phyloP scores from a whole-genome alignment of 2,888 invertebrate genomes.

The Stegana nigrithorax region DNA sequence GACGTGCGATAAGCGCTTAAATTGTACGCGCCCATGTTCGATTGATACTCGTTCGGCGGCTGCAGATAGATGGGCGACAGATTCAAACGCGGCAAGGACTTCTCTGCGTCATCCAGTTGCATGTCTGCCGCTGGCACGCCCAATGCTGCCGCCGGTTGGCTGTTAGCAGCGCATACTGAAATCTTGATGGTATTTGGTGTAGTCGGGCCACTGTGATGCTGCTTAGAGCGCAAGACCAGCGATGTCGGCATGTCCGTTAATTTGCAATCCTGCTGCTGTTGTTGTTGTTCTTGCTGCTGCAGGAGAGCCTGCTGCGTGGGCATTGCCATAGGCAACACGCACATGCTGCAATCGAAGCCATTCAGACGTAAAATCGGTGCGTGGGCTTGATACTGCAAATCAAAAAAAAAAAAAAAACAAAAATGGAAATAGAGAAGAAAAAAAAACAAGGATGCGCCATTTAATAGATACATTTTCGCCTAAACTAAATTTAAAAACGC shows the following conservation, averaged over 20 bases:
- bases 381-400: conserved; percentile 71
- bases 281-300: background rate
- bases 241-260: conserved; percentile 19
- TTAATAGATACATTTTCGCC: no score
- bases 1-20: conserved; percentile 41
- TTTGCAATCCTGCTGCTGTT: background rate
- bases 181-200: conserved; percentile 54
- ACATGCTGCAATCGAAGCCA: conserved; percentile 71
- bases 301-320: background rate
- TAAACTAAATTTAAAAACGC: no score
- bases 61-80: conserved; percentile 59
- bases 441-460: no score
- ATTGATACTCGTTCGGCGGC: conserved; percentile 47
- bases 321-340: conserved; percentile 62
- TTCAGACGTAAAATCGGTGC: conserved; percentile 72
- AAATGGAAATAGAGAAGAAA: no score
- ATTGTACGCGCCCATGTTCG: background rate
- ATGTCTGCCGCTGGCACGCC: conserved; percentile 9
- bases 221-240: conserved; percentile 9
- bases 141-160: conserved; percentile 29
- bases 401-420: background rate
- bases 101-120: conserved; percentile 40
- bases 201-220: conserved; percentile 36
- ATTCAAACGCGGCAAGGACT: conserved; percentile 51
- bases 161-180: conserved; percentile 37